Conservation (phyloP, 1,140 invertebrate genomes). For the Panulirus ornatus region DNA sequence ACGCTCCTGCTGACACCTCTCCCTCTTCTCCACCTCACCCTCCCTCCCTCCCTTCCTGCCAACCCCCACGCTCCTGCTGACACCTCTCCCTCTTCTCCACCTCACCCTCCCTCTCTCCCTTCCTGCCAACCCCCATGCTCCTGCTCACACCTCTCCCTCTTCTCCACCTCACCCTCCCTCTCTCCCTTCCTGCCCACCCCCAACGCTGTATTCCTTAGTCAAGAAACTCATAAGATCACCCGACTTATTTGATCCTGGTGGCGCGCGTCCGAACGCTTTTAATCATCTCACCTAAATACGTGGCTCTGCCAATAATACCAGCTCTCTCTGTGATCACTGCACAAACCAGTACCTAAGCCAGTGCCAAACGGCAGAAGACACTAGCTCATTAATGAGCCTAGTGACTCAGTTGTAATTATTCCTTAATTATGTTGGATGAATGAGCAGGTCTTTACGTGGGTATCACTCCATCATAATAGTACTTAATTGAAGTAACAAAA, state of each 20-base stretch:
- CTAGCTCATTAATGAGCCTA: neutral
- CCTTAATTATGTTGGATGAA: neutral
- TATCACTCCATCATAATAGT: constrained; percentile 27
- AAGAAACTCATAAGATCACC: constrained; percentile 46
- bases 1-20: neutral
- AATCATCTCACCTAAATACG: constrained; percentile 37
- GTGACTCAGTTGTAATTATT: neutral
- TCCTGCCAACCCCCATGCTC: neutral
- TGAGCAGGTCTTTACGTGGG: neutral
- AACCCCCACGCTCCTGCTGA: neutral
- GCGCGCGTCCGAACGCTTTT: neutral
- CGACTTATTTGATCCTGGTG: constrained; percentile 36
- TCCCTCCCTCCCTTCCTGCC: neutral
- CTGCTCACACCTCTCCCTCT: neutral
- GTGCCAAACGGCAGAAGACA: neutral
- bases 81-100: neutral
- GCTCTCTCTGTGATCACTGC: neutral
- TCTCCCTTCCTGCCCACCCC: constrained; percentile 6
- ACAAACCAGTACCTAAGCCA: neutral
- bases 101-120: neutral
- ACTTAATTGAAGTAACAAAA: constrained; percentile 47
- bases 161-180: neutral
- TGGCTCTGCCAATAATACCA: neutral
- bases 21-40: neutral
- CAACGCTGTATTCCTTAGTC: neutral